These are phyloP conservation scores for Zaprionus vittiger DNA, from an alignment of 1,140 invertebrate genomes.

Conservation along the genomic window DNA sequence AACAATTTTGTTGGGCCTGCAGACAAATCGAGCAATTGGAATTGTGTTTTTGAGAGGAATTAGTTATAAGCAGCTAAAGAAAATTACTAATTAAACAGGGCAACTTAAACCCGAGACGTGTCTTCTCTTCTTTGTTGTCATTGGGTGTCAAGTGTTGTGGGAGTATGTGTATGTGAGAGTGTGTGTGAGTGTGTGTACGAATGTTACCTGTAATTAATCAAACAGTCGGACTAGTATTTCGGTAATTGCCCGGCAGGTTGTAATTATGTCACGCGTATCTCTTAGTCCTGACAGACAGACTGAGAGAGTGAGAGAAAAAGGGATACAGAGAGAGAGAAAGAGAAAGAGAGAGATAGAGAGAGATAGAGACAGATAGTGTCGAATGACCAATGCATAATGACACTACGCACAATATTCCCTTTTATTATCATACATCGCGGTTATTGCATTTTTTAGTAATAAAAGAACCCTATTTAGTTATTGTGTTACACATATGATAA, in stretches of 20 bases:
- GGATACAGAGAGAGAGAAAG: not conserved
- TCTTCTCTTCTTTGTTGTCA: constrained; percentile 19
- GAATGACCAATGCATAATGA: constrained; percentile 32
- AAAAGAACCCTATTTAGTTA: not conserved
- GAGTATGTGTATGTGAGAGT: not conserved
- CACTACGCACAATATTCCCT: constrained; percentile 34
- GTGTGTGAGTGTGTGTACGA: constrained; percentile 19
- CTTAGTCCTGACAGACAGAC: constrained; percentile 13
- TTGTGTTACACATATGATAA: not conserved
- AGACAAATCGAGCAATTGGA: constrained; percentile 8
- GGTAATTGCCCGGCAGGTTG: constrained; percentile 45
- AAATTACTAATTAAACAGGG: constrained; percentile 25
- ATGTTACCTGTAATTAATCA: constrained; percentile 53
- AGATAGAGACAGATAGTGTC: not conserved
- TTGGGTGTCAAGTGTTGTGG: constrained; percentile 32
- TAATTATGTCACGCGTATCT: constrained; percentile 55
- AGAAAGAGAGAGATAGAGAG: not conserved
- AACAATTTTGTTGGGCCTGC: not conserved
- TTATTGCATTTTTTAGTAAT: constrained; percentile 14
- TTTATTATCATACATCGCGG: constrained; percentile 46
- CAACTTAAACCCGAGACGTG: constrained; percentile 21
- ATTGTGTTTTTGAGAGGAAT: constrained; percentile 31
- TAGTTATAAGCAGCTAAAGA: constrained; percentile 23
- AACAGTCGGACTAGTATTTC: constrained; percentile 39
- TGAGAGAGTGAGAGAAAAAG: not conserved